These are phyloP conservation scores for Colostygia pectinataria DNA, from an alignment of 2,888 invertebrate species.

Conservation along the genomic window DNA sequence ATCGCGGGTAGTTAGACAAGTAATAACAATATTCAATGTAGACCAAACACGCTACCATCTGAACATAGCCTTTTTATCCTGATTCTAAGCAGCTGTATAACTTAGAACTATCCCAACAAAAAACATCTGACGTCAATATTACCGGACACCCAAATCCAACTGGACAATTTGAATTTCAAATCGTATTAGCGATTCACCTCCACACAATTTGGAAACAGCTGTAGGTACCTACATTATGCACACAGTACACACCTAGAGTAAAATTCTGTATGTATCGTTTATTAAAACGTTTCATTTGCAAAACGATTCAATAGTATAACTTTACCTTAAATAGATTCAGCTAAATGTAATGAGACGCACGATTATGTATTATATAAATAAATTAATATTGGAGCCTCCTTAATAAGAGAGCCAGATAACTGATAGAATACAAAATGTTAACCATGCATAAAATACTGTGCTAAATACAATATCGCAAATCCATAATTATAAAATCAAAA, in stretches of 20 bases:
- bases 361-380: too few relatives aligned
- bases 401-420: too few relatives aligned
- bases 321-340: too few relatives aligned
- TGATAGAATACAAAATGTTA: too few relatives aligned
- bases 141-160: conserved; percentile 29
- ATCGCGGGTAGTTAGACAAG: too few relatives aligned
- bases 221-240: conserved; percentile 23
- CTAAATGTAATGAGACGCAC: too few relatives aligned
- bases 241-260: conserved; percentile 22
- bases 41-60: too few relatives aligned
- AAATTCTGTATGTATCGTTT: conserved; percentile 7
- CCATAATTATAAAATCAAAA: too few relatives aligned
- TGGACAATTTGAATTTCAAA: conserved; percentile 39
- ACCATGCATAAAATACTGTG: too few relatives aligned
- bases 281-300: conserved; percentile 5
- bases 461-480: too few relatives aligned
- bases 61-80: conserved; percentile 12
- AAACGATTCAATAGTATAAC: not conserved
- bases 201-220: conserved; percentile 25
- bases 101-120: conserved; percentile 33
- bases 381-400: too few relatives aligned
- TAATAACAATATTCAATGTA: too few relatives aligned
- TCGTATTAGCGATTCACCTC: conserved; percentile 33
- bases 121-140: conserved; percentile 35
- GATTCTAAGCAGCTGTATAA: conserved; percentile 21